A percentile compares a stretch with the other conserved stretches of the same genome.
These are phyloP conservation scores for Drosophila pachea DNA, from an alignment of 1,140 invertebrate species.

Conservation along the genomic window DNA sequence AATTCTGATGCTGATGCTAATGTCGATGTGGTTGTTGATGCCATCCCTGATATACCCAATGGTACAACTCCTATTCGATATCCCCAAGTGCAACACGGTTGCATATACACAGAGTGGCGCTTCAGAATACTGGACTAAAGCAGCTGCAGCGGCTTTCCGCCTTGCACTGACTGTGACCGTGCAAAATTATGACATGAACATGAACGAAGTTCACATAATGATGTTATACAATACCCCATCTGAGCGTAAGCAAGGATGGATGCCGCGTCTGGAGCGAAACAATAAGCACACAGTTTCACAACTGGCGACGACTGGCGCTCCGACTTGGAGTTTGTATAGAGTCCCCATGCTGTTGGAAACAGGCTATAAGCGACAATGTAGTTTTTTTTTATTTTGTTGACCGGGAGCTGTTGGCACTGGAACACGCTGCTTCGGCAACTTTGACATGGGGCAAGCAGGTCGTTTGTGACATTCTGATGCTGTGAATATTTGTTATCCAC, in stretches of 20 bases:
- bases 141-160: background rate
- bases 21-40: constrained; percentile 4
- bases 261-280: constrained; percentile 36
- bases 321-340: constrained; percentile 18
- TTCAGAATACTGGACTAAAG: constrained; percentile 51
- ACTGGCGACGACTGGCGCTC: constrained; percentile 16
- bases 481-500: constrained; percentile 55
- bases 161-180: constrained; percentile 31
- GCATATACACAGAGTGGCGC: constrained; percentile 64
- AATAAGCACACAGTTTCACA: background rate
- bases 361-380: background rate
- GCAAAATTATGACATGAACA: constrained; percentile 78
- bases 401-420: constrained; percentile 69
- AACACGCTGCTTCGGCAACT: constrained; percentile 50
- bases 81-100: constrained; percentile 40
- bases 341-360: constrained; percentile 15
- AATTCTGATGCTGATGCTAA: constrained; percentile 11
- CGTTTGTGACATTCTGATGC: constrained; percentile 42
- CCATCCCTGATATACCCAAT: constrained; percentile 17
- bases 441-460: constrained; percentile 46
- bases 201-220: constrained; percentile 78
- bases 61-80: constrained; percentile 7
- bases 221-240: constrained; percentile 78
- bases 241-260: constrained; percentile 71
- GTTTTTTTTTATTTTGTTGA: constrained; percentile 46